Base-by-base conservation (phyloP, 2,797 vertebrate genomes). In the Anisognathus igniventris region DNA sequence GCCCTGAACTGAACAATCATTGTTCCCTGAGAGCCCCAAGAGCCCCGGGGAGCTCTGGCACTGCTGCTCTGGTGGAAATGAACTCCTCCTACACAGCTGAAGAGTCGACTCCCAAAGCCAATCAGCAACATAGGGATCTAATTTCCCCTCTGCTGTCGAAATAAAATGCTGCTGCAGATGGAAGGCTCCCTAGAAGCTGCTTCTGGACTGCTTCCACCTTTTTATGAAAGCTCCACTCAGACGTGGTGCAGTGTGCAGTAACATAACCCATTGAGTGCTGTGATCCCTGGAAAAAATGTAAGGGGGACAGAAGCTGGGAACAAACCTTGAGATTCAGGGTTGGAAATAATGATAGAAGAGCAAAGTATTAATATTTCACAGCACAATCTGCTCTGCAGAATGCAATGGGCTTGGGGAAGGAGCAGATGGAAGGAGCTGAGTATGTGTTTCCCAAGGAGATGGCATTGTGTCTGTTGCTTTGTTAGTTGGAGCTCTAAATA, bases 71-170 rank as follows among this genome's bases (percentile, higher is more conserved):
- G 72, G 7, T 92, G 66, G 51, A n/a, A 82, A 68, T 77, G 35
- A 82, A 31, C 90, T 86, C 67, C 92, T 93, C 92, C 91, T 64
- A 14, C 80, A 76, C 54, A 76, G 28, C 75, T 80, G 50, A 85
- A 92, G 84, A 75, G 54, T 48, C 37, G 40, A 24, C 50, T 82
- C 88, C 95, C 90, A 82, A 95, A 95, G 86, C 92, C 94, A 96
- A 58, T 95, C 96, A 88, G 45, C 79, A 80, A 47, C 90, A 86
- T 1, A 72, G 94, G 81, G 81, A 94, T 94, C 88, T 85, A 12
- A 94, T 96, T 96, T 94, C 90, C 91, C 82, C 87, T 92, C 87
- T 84, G 80, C 95, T 95, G 94, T 89, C 75, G 89, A 91, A 96
- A 95, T 96, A 87, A 96, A 95, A 92, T 76, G 90, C 67, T 86